Evolutionary conservation across 2,797 vertebrate species (phyloP).

Genomic region (Mus minutoides): DNA sequence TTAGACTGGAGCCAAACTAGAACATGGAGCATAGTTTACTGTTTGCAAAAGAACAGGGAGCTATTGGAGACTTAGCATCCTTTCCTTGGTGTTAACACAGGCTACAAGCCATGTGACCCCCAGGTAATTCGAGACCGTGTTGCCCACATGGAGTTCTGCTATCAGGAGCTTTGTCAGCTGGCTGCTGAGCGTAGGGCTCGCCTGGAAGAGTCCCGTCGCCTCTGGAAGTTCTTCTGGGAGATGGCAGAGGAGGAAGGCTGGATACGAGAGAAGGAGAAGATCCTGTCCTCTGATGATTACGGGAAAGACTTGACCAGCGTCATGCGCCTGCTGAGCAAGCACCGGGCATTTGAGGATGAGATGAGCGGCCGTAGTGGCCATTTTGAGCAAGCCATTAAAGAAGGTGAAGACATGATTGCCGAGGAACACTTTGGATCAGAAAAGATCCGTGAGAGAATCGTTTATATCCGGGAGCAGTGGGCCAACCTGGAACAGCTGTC

Average conservation of each 20-base stretch:
- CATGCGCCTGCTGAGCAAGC: constrained; percentile 94
- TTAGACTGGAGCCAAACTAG: not conserved
- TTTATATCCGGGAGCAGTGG: constrained; percentile 95
- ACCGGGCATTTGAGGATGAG: constrained; percentile 97
- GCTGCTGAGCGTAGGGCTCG: constrained; percentile 94
- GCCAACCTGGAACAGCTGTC: constrained; percentile 95
- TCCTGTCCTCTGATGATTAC: constrained; percentile 95
- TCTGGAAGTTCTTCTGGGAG: constrained; percentile 99
- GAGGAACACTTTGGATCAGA: constrained; percentile 96
- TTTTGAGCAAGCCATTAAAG: constrained; percentile 95
- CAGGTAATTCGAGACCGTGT: constrained; percentile 97
- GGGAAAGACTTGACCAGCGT: constrained; percentile 98
- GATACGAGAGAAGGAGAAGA: constrained; percentile 99
- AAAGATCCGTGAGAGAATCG: constrained; percentile 94
- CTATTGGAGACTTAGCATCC: not conserved
- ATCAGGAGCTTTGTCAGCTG: constrained; percentile 96
- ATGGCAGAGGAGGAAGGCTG: constrained; percentile 99
- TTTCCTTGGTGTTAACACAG: constrained; percentile 82
- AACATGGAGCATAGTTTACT: not conserved
- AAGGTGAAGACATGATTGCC: constrained; percentile 95
- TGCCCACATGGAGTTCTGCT: constrained; percentile 98
- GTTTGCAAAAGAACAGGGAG: not conserved
- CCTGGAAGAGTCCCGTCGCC: constrained; percentile 96
- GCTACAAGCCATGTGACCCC: constrained; percentile 97
- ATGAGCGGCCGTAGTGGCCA: constrained; percentile 95